Evolutionary conservation across 2,888 invertebrate species (phyloP), one percentile per base, ranked within the genome.

Genomic region (Leptarthrus brevirostris): DNA sequence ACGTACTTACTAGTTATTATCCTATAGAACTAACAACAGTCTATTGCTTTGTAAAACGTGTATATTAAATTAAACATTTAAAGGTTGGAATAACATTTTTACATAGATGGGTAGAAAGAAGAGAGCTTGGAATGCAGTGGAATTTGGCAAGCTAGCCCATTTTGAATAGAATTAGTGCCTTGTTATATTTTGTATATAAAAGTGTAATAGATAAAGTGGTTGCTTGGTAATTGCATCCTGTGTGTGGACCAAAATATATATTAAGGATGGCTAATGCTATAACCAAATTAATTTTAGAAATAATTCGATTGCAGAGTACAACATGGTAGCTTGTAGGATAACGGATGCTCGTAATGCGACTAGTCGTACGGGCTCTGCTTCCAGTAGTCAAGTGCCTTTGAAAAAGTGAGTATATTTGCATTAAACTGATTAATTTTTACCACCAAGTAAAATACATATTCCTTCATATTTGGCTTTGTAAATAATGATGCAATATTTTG

Each of bases 361-460:
- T 87, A 88, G 84, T 86, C 88, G 86, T 86, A 85, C 87, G 87
- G 86, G 89, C 86, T 88, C 89, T 86, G 90, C 91, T 86, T 90
- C 92, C 89, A 93, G 94, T 92, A 95, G 95, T 91, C 94, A 94
- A 92, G 94, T 96, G 93, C 95, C 95, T 94, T 94, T 95, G 91
- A 96, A 96, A 91, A 96, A 95, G 96, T 96, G 88, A 95, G 95
- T 92, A 64, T 3, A 30, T 6, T 30, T 30, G 4, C 8, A 30
- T 6, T 12, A 44, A 64, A n/a, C n/a, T n/a, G n/a, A n/a, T n/a
- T 6, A 53, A 44, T 12, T 49, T 34, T 26, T 16, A n/a, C n/a
- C n/a, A n/a, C n/a, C n/a, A n/a, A n/a, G 8, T 30, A 30, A 30
- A 30, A 30, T 30, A n/a, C 30, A 30, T 30, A 30, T n/a, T n/a